A percentile compares a stretch with the other conserved stretches of the same genome.
Evolutionary conservation across 2,888 invertebrate genomes (phyloP).

Genomic region (Trachelus troglodyta): DNA sequence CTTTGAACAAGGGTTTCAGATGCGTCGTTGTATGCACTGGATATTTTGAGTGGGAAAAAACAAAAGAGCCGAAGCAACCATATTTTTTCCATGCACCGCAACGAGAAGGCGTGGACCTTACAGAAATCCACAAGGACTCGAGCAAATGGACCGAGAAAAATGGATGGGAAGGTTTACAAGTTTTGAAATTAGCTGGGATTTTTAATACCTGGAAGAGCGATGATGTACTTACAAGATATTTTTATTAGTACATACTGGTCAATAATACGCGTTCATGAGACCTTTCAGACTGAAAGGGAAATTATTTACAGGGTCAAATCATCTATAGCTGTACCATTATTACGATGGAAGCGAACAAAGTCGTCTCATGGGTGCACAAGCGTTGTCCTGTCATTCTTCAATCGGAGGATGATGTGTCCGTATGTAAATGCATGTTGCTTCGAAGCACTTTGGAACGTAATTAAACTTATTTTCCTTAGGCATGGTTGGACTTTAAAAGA

Average conservation of each 20-base stretch:
- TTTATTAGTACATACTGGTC: neutral
- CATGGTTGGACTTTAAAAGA: constrained; percentile 75
- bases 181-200: constrained; percentile 82
- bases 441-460: neutral
- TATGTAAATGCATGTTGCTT: constrained; percentile 6
- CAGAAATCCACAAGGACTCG: constrained; percentile 70
- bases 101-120: constrained; percentile 67
- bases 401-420: constrained; percentile 72
- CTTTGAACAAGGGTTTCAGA: constrained; percentile 77
- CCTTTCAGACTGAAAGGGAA: no score
- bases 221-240: constrained; percentile 40
- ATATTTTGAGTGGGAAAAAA: constrained; percentile 84
- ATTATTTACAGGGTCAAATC: constrained; percentile 64
- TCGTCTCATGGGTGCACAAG: constrained; percentile 80
- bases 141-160: constrained; percentile 67
- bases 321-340: constrained; percentile 82
- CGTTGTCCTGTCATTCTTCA: constrained; percentile 85
- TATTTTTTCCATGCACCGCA: constrained; percentile 80
- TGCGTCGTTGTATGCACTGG: constrained; percentile 86
- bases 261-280: neutral
- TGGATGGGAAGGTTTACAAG: constrained; percentile 73
- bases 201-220: constrained; percentile 77
- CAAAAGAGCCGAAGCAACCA: constrained; percentile 74
- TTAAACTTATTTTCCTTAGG: constrained; percentile 60
- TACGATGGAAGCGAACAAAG: constrained; percentile 79